These are phyloP conservation scores for Aphodius sticticus DNA, from an alignment of 2,888 invertebrate species.

Conservation along the genomic window DNA sequence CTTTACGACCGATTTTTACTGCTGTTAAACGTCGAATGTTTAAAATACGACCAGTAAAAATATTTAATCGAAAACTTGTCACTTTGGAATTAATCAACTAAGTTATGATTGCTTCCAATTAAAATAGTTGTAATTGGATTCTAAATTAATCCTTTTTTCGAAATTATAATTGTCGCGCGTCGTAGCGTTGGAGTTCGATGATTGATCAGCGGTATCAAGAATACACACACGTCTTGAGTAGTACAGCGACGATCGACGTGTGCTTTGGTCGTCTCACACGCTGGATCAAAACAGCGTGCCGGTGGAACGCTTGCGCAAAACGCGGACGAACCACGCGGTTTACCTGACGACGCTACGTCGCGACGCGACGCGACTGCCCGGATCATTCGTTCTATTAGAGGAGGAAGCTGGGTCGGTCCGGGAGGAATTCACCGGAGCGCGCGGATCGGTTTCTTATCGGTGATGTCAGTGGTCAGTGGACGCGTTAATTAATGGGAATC, in stretches of 20 bases:
- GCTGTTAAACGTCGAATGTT: neutral
- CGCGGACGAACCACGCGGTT: constrained; percentile 43
- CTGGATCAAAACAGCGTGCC: constrained; percentile 54
- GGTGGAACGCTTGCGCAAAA: constrained; percentile 51
- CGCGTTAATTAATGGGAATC: neutral
- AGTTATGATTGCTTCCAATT: neutral
- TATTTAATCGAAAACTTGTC: neutral
- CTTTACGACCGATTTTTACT: neutral
- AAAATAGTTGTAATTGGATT: neutral
- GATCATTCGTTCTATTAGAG: neutral
- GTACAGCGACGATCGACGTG: constrained; percentile 53
- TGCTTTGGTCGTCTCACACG: constrained; percentile 44
- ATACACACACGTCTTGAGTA: constrained; percentile 47
- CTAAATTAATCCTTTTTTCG: neutral
- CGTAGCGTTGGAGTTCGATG: constrained; percentile 32
- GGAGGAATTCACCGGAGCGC: neutral
- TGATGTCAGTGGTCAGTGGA: neutral
- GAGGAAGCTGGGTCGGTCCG: neutral
- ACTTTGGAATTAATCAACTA: neutral
- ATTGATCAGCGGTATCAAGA: constrained; percentile 46
- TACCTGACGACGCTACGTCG: constrained; percentile 10
- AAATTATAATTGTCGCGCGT: neutral
- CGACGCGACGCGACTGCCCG: neutral
- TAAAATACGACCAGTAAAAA: neutral
- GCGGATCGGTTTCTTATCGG: neutral